A percentile compares a stretch with the other conserved stretches of the same genome.
phyloP scores from a whole-genome alignment of 2,888 invertebrate species.

The Coelopa pilipes region DNA sequence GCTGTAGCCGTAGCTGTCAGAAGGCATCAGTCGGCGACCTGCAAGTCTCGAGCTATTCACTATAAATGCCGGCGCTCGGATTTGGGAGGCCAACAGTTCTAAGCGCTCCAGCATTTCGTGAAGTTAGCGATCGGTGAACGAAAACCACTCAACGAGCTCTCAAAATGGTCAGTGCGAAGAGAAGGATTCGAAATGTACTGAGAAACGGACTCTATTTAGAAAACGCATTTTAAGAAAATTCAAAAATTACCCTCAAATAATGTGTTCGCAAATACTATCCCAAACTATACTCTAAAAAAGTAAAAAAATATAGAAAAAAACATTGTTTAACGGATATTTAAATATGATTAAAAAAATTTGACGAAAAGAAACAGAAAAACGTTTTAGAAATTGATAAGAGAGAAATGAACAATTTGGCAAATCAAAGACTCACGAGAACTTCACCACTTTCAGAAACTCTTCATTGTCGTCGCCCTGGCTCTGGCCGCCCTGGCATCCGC shows the following conservation, averaged over 20 bases:
- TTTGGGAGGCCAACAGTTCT: conserved; percentile 38
- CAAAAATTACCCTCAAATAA: too few species aligned
- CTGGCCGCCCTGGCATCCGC: conserved; percentile 45
- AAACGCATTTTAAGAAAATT: too few species aligned
- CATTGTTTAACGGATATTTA: conserved; percentile 6
- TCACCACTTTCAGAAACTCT: conserved; percentile 47
- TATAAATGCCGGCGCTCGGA: conserved; percentile 41
- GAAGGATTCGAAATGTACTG: too few species aligned
- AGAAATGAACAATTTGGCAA: conserved; percentile 4
- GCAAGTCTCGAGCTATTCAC: neutral
- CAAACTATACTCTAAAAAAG: too few species aligned
- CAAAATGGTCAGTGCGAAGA: too few species aligned
- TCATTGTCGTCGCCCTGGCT: conserved; percentile 44
- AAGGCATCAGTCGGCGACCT: neutral
- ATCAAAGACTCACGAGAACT: too few species aligned
- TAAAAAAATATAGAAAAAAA: too few species aligned
- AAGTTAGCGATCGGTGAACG: conserved; percentile 5
- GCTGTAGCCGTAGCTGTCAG: neutral
- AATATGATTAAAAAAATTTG: neutral
- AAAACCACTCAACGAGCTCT: too few species aligned
- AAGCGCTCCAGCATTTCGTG: conserved; percentile 25
- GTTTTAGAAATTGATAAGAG: conserved; percentile 20
- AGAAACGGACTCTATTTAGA: too few species aligned
- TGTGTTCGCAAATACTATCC: too few species aligned
- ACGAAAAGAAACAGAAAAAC: neutral